A percentile compares a stretch with the other conserved stretches of the same genome.
phyloP scores from a whole-genome alignment of 2,888 invertebrate species.

The Charanyca ferruginea region DNA sequence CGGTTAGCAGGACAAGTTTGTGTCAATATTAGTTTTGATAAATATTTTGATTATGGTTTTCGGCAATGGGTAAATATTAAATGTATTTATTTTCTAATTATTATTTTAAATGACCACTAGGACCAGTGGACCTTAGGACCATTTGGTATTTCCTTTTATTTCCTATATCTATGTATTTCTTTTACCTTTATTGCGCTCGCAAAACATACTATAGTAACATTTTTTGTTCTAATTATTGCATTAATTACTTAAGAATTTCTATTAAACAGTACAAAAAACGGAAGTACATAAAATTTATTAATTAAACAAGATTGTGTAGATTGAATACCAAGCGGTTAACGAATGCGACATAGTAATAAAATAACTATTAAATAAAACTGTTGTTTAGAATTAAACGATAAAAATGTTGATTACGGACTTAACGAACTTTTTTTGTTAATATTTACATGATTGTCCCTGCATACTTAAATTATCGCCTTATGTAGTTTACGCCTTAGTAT shows the following conservation, averaged over 20 bases:
- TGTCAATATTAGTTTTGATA: constrained; percentile 15
- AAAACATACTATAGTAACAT: background rate
- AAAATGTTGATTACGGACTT: constrained; percentile 40
- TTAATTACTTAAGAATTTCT: constrained; percentile 9
- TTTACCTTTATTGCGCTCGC: background rate
- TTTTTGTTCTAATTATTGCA: background rate
- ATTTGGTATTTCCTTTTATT: background rate
- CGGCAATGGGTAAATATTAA: no score
- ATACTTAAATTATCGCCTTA: background rate
- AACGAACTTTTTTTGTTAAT: constrained; percentile 10
- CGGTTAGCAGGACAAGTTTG: constrained; percentile 67
- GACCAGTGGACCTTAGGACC: background rate
- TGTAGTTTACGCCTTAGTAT: background rate
- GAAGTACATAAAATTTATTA: constrained; percentile 45
- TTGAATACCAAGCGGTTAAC: constrained; percentile 34
- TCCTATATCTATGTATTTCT: background rate
- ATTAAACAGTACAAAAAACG: constrained; percentile 34
- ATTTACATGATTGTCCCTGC: constrained; percentile 10
- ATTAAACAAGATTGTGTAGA: constrained; percentile 47
- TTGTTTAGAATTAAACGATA: constrained; percentile 37
- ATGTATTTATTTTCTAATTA: background rate
- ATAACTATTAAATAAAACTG: constrained; percentile 32
- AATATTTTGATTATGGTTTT: no score
- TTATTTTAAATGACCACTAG: background rate
- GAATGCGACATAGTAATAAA: constrained; percentile 37